Base-by-base conservation (phyloP, 2,797 vertebrate genomes). In the Salmo trutta region DNA sequence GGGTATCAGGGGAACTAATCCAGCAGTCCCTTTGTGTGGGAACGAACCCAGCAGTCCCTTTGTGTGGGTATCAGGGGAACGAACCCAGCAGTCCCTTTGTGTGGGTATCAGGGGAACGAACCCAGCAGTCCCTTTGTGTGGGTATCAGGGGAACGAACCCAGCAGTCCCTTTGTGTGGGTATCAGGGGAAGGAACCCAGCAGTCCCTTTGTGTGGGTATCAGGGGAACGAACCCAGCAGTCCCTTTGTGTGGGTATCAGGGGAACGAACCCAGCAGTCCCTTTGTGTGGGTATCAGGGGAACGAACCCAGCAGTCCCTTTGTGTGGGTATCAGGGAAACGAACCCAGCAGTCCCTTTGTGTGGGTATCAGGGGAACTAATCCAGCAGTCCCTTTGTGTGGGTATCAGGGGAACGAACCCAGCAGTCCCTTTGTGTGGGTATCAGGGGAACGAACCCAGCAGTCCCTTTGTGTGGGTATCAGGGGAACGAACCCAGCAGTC, bases 41-140 rank as follows among this genome's bases (percentile, higher is more conserved):
- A 31, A 27, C 2, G 0, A n/a, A 59, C 56, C 56, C 19, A 36
- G 15, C 54, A 59, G 19, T 59, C 54, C 17, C 16, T 56, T 56
- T n/a, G 7, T n/a, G 54, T 59, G 54, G 53, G n/a, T 31, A 66
- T 31, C 24, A 27, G 54, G 54, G 54, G 16, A 56, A 15, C 33
- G 5, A 16, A 68, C 27, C 66, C 66, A 36, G 31, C 66, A 31
- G 66, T 68, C 29, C 17, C 66, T 68, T 68, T 68, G 66, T 68
- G 16, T 33, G 17, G 31, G 29, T n/a, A 33, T 36, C 31, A 68
- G 31, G 27, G 31, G 31, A 19, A 29, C 66, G 5, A 33, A 31
- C 24, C 31, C 31, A 68, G 31, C 31, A 31, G 27, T 6, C 24
- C 31, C 16, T 36, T 16, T 68, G 66, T 31, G 15, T 56, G 53